These are phyloP conservation scores for Carettochelys insculpta DNA, from an alignment of 2,113 vertebrate genomes.

Conservation along the genomic window DNA sequence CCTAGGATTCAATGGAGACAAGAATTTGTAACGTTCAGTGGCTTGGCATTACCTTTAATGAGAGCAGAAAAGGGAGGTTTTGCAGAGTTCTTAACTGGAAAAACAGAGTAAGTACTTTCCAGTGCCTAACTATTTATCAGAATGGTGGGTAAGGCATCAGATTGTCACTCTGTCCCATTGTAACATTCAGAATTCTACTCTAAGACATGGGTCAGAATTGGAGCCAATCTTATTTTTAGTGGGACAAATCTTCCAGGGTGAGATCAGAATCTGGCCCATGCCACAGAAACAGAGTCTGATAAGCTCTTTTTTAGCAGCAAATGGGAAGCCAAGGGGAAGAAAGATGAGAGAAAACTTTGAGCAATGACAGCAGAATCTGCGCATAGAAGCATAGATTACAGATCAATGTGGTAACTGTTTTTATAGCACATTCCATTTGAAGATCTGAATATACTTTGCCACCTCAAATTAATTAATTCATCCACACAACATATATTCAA, in stretches of 20 bases:
- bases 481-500: not conserved
- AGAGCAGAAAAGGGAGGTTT: not conserved
- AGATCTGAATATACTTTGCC: too few relatives aligned
- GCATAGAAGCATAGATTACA: not conserved
- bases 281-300: not conserved
- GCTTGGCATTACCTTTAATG: not conserved
- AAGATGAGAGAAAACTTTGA: not conserved
- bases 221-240: not conserved
- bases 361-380: not conserved
- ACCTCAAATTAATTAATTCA: not conserved
- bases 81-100: not conserved
- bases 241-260: not conserved
- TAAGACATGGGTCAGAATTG: not conserved
- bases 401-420: not conserved
- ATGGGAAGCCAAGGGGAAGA: not conserved
- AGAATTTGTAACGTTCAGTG: not conserved
- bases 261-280: not conserved
- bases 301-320: too few relatives aligned
- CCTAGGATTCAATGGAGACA: not conserved
- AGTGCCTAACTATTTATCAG: not conserved
- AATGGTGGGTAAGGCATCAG: not conserved
- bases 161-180: rapidly evolving
- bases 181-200: not conserved
- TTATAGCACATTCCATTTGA: not conserved
- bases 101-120: not conserved